Conservation (phyloP, 1,140 invertebrate species). For the Anagrus nilaparvatae region DNA sequence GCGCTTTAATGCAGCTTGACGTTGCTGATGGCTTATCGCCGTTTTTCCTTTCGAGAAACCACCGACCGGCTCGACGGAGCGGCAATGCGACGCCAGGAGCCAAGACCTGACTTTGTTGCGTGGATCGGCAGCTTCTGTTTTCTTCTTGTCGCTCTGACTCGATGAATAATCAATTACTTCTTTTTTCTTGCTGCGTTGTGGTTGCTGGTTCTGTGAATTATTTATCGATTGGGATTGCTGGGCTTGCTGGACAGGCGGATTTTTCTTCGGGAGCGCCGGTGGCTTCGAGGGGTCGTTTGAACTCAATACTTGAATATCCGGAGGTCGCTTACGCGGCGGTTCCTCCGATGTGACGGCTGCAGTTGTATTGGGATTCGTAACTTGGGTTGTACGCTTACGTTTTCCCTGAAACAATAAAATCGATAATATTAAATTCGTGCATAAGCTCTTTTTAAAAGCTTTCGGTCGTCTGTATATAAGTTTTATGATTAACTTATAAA, state of each 20-base stretch:
- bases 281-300: slow-evolving; percentile 9
- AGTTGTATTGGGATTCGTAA: background rate
- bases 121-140: slow-evolving; percentile 44
- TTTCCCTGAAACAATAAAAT: too few species aligned
- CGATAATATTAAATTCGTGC: too few species aligned
- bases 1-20: slow-evolving; percentile 10
- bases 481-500: too few species aligned
- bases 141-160: slow-evolving; percentile 49
- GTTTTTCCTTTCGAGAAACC: slow-evolving; percentile 52
- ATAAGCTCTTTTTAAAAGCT: too few species aligned
- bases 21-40: slow-evolving; percentile 15
- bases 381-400: background rate
- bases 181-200: slow-evolving; percentile 44
- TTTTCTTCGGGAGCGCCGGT: slow-evolving; percentile 22
- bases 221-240: slow-evolving; percentile 19
- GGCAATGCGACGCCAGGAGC: slow-evolving; percentile 60
- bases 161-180: slow-evolving; percentile 72
- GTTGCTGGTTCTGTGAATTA: slow-evolving; percentile 11
- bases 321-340: slow-evolving; percentile 9
- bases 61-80: slow-evolving; percentile 24
- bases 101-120: slow-evolving; percentile 74
- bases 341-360: background rate
- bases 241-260: slow-evolving; percentile 7
- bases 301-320: slow-evolving; percentile 23
- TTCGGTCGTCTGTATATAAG: too few species aligned